Conservation (phyloP, 2,797 vertebrate genomes). For the Distichodus sexfasciatus region DNA sequence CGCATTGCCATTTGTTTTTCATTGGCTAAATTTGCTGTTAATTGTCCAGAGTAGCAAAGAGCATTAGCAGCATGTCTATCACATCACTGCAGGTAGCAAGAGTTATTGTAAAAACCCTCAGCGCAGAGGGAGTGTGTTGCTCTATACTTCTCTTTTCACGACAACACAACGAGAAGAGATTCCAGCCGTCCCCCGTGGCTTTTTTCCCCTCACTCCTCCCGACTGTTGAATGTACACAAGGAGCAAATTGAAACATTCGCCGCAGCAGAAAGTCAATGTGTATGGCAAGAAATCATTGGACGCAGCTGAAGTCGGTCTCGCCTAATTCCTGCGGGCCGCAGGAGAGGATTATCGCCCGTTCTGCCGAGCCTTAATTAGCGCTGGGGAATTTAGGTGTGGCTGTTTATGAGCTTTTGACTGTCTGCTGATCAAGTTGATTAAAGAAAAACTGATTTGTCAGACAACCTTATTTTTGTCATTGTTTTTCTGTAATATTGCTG, state of each 20-base stretch:
- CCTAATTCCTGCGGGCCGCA: slow-evolving; percentile 7
- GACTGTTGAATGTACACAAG: not conserved
- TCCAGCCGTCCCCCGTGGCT: not conserved
- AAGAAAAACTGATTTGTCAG: not conserved
- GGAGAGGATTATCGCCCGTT: slow-evolving; percentile 8
- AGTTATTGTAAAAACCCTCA: slow-evolving; percentile 20
- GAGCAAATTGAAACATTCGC: slow-evolving; percentile 15
- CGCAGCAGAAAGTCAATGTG: slow-evolving; percentile 20
- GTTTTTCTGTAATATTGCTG: too few relatives aligned
- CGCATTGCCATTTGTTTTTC: slow-evolving; percentile 18
- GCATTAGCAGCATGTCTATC: slow-evolving; percentile 41
- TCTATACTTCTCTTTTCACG: not conserved
- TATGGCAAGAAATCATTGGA: slow-evolving; percentile 26
- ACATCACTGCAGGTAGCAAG: slow-evolving; percentile 29
- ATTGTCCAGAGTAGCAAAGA: slow-evolving; percentile 30
- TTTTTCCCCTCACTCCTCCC: too few relatives aligned
- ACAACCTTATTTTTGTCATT: too few relatives aligned
- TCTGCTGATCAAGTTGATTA: not conserved
- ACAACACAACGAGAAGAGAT: not conserved
- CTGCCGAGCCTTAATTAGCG: not conserved
- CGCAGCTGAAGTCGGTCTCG: not conserved
- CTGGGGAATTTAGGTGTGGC: not conserved
- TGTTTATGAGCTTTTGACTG: not conserved
- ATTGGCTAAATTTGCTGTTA: slow-evolving; percentile 35
- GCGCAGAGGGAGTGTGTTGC: not conserved